phyloP scores from a whole-genome alignment of 2,113 vertebrate species.

The Corythoichthys haematopterus region DNA sequence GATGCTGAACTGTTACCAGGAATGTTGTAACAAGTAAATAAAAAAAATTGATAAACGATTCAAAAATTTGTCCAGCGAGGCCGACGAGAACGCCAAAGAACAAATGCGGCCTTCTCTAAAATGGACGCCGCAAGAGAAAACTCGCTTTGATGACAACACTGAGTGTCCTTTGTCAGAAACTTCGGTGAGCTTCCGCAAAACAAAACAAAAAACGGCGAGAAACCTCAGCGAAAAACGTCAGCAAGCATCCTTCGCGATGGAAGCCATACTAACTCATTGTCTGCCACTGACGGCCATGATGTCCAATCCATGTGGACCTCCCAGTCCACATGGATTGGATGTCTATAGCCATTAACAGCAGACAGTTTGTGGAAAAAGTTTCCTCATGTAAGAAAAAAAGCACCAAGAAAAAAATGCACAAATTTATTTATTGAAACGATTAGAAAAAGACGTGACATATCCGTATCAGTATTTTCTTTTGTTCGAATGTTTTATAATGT shows the following conservation, averaged over 20 bases:
- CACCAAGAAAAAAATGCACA: slow-evolving; percentile 68
- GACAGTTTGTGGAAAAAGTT: background rate
- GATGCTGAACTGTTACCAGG: slow-evolving; percentile 55
- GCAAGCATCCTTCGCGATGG: no score
- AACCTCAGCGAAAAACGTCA: background rate
- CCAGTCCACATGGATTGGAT: no score
- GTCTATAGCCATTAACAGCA: no score
- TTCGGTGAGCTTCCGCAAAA: no score
- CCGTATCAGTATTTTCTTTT: slow-evolving; percentile 70
- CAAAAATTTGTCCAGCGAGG: background rate
- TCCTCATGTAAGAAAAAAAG: slow-evolving; percentile 34
- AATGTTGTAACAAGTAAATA: slow-evolving; percentile 36
- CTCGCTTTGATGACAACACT: background rate
- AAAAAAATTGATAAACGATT: background rate
- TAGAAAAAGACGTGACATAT: slow-evolving; percentile 35
- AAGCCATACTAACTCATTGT: no score
- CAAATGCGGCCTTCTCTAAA: slow-evolving; percentile 66
- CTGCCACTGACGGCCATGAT: no score
- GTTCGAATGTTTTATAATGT: slow-evolving; percentile 38
- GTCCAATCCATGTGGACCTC: no score
- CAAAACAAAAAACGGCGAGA: background rate
- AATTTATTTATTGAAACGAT: slow-evolving; percentile 72
- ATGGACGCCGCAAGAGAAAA: slow-evolving; percentile 22
- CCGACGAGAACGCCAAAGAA: slow-evolving; percentile 87
- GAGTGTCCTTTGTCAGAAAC: no score